These are phyloP conservation scores for Carabus problematicus DNA, from an alignment of 2,888 invertebrate genomes.

Conservation along the genomic window DNA sequence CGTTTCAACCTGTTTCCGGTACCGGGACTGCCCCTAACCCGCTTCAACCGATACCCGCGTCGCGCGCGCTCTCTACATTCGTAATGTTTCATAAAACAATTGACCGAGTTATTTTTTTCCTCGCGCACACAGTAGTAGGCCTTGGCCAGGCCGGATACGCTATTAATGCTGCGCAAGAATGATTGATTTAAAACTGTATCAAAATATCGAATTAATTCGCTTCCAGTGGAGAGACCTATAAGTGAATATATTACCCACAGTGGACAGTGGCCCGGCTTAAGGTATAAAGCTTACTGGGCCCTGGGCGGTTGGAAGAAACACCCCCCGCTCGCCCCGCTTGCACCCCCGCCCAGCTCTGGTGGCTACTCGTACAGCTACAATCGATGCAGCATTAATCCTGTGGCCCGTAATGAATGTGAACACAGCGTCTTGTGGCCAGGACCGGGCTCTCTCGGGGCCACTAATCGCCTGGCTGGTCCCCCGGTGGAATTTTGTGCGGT, in stretches of 20 bases:
- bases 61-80: too few species aligned
- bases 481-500: slow-evolving; percentile 16
- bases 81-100: too few species aligned
- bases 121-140: too few species aligned
- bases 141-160: too few species aligned
- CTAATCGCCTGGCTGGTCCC: slow-evolving; percentile 23
- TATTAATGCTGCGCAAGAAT: too few species aligned
- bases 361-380: slow-evolving; percentile 29
- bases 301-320: slow-evolving; percentile 22
- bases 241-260: slow-evolving; percentile 37
- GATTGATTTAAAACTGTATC: neutral
- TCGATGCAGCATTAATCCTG: slow-evolving; percentile 42
- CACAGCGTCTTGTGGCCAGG: slow-evolving; percentile 31
- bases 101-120: too few species aligned
- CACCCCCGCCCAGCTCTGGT: slow-evolving; percentile 1
- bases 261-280: slow-evolving; percentile 39
- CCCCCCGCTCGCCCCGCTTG: neutral
- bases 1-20: slow-evolving; percentile 39
- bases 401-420: slow-evolving; percentile 34
- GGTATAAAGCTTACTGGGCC: slow-evolving; percentile 37
- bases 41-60: too few species aligned
- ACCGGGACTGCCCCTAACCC: neutral
- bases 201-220: neutral
- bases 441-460: neutral
- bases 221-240: slow-evolving; percentile 1